Base-by-base conservation (phyloP, 1,140 invertebrate species). In the Rhopalosiphum padi region DNA sequence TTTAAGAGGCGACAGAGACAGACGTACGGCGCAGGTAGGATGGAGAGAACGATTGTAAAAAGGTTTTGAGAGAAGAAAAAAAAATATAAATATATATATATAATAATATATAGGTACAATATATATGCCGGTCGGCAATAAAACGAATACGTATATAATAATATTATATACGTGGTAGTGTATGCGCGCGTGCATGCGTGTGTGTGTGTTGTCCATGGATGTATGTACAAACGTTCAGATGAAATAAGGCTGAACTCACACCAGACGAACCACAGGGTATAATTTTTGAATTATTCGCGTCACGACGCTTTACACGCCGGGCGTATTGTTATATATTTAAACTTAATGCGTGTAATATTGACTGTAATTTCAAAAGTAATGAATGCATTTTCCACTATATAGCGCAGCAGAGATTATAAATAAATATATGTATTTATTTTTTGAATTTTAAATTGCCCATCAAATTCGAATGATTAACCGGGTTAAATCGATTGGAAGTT, bases 71-170 rank as follows among this genome's bases (percentile, higher is more conserved):
- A 90, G 89, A 90, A 90, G 89, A 92, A 92, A 92, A 51, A 83
- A 92, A 83, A 23, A n/a, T 35, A 89, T 22, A 51, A 35, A 87
- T 87, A 87, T 46, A 55, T 30, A 68, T 91, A 91, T 77, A 91
- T 8, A 41, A 41, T 60, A 53, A 77, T 15, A 43, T 82, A 37
- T 92, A 83, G 35, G 35, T 48, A 92, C 60, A 77, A 77, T 51
- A 83, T 91, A 91, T 77, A 91, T 91, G 90, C 60, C 90, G 41
- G 90, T 91, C 90, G 68, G 77, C 90, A 92, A 92, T 92, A 92
- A 92, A 92, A 92, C 90, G 90, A 83, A 92, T 83, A 92, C 30
- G 11, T 82, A 85, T 85, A 85, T 85, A 55, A 85, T 85, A 53
- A 89, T 55, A 89, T 53, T 87, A 53, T 89, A 89, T 89, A 30